Conservation (phyloP, 2,888 invertebrate genomes). For the Tinea semifulvella region DNA sequence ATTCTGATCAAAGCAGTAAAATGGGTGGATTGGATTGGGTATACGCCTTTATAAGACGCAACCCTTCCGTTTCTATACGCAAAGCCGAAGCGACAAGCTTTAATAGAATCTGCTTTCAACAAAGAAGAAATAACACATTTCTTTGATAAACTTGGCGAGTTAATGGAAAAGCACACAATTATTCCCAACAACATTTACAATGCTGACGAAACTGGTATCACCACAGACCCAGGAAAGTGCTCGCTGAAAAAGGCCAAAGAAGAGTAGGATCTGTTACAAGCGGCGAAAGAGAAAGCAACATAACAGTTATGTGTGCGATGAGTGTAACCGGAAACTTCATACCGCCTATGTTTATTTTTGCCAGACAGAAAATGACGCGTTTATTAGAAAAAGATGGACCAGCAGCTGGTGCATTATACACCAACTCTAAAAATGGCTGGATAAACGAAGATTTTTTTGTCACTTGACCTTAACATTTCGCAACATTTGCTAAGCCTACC, state of each 20-base stretch:
- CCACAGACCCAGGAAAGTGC: constrained; percentile 26
- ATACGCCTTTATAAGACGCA: background rate
- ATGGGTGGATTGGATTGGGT: background rate
- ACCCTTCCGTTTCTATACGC: constrained; percentile 20
- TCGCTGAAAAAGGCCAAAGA: constrained; percentile 27
- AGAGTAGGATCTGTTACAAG: constrained; percentile 26
- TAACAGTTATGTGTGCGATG: constrained; percentile 20
- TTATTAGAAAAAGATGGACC: constrained; percentile 4
- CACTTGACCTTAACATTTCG: constrained; percentile 26
- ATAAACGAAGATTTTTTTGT: constrained; percentile 25
- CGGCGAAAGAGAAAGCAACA: constrained; percentile 25
- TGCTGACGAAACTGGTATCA: constrained; percentile 22
- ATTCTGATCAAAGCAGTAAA: background rate
- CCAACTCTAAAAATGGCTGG: constrained; percentile 28
- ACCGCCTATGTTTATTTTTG: constrained; percentile 19
- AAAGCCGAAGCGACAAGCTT: constrained; percentile 28
- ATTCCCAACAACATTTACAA: constrained; percentile 22
- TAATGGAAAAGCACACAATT: constrained; percentile 21
- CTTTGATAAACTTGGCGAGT: constrained; percentile 22
- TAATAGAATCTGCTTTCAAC: constrained; percentile 25
- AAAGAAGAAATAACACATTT: constrained; percentile 24
- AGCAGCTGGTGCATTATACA: constrained; percentile 24
- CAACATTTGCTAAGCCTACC: constrained; percentile 27
- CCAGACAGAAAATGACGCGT: constrained; percentile 22
- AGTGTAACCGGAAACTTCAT: constrained; percentile 19